Percentiles rank a stretch among this genome's conserved stretches.
Evolutionary conservation across 2,797 vertebrate genomes (phyloP).

Genomic region (Onychomys leucogaster): DNA sequence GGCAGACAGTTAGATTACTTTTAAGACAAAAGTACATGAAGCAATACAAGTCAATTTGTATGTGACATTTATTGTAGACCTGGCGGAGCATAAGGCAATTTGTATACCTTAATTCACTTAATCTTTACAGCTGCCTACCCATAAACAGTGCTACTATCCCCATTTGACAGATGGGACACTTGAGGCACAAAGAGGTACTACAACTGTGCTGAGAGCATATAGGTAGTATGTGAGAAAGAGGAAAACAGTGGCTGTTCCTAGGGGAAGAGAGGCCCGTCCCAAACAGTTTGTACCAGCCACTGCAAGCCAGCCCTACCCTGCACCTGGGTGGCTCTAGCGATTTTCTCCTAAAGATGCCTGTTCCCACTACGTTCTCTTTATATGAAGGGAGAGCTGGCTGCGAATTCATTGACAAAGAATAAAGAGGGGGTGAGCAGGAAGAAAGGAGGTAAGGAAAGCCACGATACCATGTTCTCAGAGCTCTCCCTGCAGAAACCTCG

Average conservation of each 20-base stretch:
- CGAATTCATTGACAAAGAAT: background rate
- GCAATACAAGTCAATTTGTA: background rate
- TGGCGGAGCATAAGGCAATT: background rate
- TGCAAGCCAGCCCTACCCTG: background rate
- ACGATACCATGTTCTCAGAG: background rate
- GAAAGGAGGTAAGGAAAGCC: background rate
- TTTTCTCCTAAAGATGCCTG: background rate
- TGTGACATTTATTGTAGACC: background rate
- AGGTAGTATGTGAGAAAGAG: background rate
- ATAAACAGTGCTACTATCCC: background rate
- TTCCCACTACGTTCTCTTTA: background rate
- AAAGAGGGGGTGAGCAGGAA: background rate
- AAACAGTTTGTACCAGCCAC: background rate
- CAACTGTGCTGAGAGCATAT: background rate
- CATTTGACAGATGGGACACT: conserved; percentile 42
- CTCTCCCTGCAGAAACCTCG: background rate
- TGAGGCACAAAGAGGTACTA: background rate
- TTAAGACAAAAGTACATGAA: background rate
- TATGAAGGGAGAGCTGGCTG: background rate
- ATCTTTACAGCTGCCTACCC: background rate
- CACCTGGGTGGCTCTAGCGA: background rate
- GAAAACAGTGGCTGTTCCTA: background rate
- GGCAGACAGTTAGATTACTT: background rate
- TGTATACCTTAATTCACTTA: background rate
- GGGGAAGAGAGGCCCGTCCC: background rate